These are phyloP conservation scores for Tragelaphus buxtoni DNA, from an alignment of 2,113 vertebrate species.

Conservation along the genomic window DNA sequence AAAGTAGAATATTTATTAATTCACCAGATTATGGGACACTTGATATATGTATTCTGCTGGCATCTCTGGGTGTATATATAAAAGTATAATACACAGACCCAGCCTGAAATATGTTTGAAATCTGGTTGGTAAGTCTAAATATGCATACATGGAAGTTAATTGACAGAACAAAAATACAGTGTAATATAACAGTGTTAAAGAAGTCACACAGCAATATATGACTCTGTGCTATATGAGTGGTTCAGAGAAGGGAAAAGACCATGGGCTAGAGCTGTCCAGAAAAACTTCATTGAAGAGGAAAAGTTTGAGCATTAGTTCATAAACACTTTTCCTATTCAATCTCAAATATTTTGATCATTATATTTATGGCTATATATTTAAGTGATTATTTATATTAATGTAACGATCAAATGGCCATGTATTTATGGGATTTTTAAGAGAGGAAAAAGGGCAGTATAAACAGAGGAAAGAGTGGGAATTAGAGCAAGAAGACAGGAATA, in stretches of 20 bases:
- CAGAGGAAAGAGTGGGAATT: not conserved
- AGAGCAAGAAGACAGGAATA: not conserved
- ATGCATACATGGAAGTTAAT: not conserved
- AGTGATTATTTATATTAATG: not conserved
- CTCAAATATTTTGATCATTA: not conserved
- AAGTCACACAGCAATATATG: not conserved
- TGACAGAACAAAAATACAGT: not conserved
- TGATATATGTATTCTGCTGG: not conserved
- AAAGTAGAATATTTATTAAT: not conserved
- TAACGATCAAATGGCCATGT: not conserved
- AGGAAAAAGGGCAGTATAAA: not conserved
- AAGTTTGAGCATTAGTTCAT: not conserved
- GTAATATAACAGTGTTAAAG: not conserved
- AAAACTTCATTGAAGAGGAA: not conserved
- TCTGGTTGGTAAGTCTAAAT: not conserved
- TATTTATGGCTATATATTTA: not conserved
- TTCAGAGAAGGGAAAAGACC: not conserved
- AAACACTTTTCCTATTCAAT: not conserved
- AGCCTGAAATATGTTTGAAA: not conserved
- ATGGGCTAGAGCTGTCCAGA: not conserved
- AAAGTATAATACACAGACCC: not conserved
- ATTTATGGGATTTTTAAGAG: not conserved
- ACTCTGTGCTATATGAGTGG: not conserved
- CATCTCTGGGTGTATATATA: not conserved
- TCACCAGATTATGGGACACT: not conserved